A percentile compares a stretch with the other conserved stretches of the same genome.
Conservation (phyloP, 2,888 invertebrate genomes). For the Lasioglossum morio region DNA sequence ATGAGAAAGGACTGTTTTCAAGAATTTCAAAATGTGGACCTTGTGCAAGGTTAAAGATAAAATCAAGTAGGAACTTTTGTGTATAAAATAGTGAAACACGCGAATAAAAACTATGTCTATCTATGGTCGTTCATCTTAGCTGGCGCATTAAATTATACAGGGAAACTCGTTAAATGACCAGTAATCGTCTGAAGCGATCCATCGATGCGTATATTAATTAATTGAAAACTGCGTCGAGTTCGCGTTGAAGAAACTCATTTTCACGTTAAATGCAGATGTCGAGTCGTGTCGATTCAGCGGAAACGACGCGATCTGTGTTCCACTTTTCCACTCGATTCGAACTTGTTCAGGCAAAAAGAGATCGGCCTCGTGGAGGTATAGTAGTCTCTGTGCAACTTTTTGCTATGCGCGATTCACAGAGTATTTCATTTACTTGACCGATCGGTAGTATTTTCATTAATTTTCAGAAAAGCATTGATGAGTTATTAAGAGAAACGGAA, state of each 20-base stretch:
- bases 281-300: not conserved
- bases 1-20: not conserved
- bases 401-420: not conserved
- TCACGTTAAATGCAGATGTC: constrained; percentile 1
- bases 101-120: not conserved
- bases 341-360: constrained; percentile 24
- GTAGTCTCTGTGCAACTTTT: not conserved
- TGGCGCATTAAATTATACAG: not conserved
- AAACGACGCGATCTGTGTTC: not conserved
- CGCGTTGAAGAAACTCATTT: constrained; percentile 26
- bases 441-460: not conserved
- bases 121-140: not conserved
- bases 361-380: constrained; percentile 4
- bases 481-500: not conserved
- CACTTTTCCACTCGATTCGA: constrained; percentile 13
- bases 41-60: no score
- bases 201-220: constrained; percentile 6
- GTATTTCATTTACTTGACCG: not conserved
- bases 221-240: not conserved
- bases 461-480: not conserved
- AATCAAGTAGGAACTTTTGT: not conserved
- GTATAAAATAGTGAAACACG: not conserved
- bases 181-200: not conserved
- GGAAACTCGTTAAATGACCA: not conserved
- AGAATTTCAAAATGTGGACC: not conserved